A percentile compares a stretch with the other conserved stretches of the same genome.
These are phyloP conservation scores for Onchidella celtica DNA, from an alignment of 2,888 invertebrate genomes.

Conservation along the genomic window DNA sequence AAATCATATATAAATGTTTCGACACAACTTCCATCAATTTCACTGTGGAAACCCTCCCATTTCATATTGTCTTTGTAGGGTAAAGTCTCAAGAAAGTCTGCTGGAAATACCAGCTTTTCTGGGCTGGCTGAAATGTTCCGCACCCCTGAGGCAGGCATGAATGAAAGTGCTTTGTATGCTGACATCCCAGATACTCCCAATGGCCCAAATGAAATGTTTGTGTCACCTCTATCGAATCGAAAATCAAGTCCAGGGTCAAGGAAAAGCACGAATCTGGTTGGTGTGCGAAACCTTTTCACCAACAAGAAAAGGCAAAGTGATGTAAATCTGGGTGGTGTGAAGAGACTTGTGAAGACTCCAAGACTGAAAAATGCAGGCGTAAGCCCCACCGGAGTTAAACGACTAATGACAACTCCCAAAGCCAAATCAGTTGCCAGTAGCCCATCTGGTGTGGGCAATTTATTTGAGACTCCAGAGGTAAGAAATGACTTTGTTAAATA, in stretches of 20 bases:
- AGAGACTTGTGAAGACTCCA: constrained; percentile 48
- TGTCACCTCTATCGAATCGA: constrained; percentile 73
- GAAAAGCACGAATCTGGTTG: constrained; percentile 61
- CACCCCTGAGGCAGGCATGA: constrained; percentile 30
- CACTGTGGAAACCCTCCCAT: no score
- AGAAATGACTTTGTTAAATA: neutral
- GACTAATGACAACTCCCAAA: constrained; percentile 25
- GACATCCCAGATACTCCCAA: constrained; percentile 77
- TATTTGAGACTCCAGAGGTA: constrained; percentile 47
- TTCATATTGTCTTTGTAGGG: no score
- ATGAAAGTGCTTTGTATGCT: constrained; percentile 66
- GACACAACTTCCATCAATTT: no score
- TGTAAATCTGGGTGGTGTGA: constrained; percentile 45
- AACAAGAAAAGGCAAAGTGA: constrained; percentile 52
- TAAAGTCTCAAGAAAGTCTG: constrained; percentile 38
- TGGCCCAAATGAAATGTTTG: constrained; percentile 78
- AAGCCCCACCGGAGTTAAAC: constrained; percentile 32
- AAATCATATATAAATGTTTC: no score
- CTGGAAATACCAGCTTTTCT: constrained; percentile 51
- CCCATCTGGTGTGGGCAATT: constrained; percentile 43
- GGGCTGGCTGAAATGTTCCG: constrained; percentile 52
- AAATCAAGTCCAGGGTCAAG: constrained; percentile 42
- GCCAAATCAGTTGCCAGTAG: constrained; percentile 24
- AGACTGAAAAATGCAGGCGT: constrained; percentile 18
- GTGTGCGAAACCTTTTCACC: constrained; percentile 57